Conservation (phyloP, 2,888 invertebrate genomes). For the Patella pellucida region DNA sequence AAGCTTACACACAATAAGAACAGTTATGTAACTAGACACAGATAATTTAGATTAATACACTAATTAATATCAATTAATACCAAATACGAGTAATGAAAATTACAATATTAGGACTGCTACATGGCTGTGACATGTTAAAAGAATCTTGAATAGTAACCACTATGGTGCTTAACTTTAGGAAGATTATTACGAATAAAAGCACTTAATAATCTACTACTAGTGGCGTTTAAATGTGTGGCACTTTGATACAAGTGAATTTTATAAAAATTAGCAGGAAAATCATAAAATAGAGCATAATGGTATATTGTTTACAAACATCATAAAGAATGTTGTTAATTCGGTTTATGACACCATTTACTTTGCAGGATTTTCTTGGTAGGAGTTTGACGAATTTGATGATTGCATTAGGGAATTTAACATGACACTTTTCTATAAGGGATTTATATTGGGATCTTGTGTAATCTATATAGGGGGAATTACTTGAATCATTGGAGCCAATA, state of each 20-base stretch:
- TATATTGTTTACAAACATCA: not conserved
- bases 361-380: not conserved
- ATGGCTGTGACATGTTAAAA: no score
- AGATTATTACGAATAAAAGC: not conserved
- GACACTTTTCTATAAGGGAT: not conserved
- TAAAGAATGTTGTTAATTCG: not conserved
- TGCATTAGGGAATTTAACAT: not conserved
- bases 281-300: not conserved
- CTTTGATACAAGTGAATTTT: not conserved
- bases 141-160: no score
- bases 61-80: no score
- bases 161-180: no score
- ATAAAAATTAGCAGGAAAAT: not conserved
- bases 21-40: no score
- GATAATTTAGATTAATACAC: no score
- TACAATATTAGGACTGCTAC: no score
- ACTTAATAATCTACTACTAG: not conserved
- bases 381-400: not conserved
- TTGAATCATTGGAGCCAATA: not conserved
- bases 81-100: no score
- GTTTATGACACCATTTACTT: not conserved
- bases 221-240: not conserved
- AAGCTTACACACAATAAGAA: no score
- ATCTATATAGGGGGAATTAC: not conserved
- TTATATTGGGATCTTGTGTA: not conserved